These are phyloP conservation scores for Pseudococcus viburni DNA, from an alignment of 2,888 invertebrate species.

Conservation along the genomic window DNA sequence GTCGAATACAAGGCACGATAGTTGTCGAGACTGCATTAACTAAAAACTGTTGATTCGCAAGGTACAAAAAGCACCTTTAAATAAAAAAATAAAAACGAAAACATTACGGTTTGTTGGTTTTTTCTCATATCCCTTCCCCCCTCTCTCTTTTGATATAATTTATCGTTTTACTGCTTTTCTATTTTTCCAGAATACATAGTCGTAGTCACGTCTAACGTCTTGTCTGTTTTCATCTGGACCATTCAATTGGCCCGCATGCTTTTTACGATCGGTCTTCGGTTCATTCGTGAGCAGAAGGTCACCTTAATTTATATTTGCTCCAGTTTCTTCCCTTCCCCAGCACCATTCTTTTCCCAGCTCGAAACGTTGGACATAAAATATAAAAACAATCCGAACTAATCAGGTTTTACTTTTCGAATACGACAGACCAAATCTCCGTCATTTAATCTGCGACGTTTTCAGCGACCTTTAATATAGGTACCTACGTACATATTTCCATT, in stretches of 20 bases:
- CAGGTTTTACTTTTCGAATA: background rate
- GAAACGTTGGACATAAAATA: background rate
- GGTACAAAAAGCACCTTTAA: background rate
- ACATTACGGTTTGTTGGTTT: background rate
- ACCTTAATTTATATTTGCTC: conserved; percentile 7
- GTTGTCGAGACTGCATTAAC: background rate
- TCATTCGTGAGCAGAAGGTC: background rate
- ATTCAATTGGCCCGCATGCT: background rate
- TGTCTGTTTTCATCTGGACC: background rate
- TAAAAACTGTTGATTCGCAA: background rate
- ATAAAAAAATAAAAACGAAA: background rate
- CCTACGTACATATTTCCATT: conserved; percentile 8
- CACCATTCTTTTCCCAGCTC: background rate
- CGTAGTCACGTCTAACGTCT: background rate
- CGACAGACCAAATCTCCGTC: background rate
- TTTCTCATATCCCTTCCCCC: background rate
- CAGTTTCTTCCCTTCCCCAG: background rate
- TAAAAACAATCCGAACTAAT: background rate
- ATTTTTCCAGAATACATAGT: background rate
- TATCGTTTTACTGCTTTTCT: background rate
- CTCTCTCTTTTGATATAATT: background rate
- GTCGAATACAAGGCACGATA: background rate
- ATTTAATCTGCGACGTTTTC: conserved; percentile 5
- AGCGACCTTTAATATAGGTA: background rate
- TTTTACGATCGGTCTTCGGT: background rate